A percentile compares a stretch with the other conserved stretches of the same genome.
These are phyloP conservation scores for Phyllostomus hastatus DNA, from an alignment of 2,113 vertebrate species.

Conservation along the genomic window DNA sequence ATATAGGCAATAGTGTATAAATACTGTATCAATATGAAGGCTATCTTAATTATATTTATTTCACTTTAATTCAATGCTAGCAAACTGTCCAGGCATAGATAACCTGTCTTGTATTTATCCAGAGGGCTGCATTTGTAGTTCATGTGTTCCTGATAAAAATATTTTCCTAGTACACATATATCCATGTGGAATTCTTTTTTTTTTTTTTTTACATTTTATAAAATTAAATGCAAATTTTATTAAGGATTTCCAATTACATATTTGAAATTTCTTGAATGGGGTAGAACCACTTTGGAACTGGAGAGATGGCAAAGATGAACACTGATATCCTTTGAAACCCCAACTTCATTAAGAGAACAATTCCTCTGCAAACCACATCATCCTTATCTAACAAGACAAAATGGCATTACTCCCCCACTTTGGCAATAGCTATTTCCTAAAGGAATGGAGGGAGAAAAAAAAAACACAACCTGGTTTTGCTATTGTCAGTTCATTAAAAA, in stretches of 20 bases:
- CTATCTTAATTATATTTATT: not conserved
- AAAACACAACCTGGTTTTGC: too few relatives aligned
- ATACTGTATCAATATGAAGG: not conserved
- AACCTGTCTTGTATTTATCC: not conserved
- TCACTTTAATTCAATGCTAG: not conserved
- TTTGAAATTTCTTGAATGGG: slow-evolving; percentile 51
- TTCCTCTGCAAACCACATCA: too few relatives aligned
- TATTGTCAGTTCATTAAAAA: too few relatives aligned
- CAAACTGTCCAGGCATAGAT: not conserved
- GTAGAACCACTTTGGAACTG: slow-evolving; percentile 46
- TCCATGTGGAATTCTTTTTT: not conserved
- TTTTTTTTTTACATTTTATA: too few relatives aligned
- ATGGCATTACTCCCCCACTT: too few relatives aligned
- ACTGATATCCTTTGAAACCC: not conserved
- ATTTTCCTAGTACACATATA: not conserved
- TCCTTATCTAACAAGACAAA: too few relatives aligned
- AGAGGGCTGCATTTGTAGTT: not conserved
- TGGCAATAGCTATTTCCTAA: too few relatives aligned
- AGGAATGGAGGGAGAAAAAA: too few relatives aligned
- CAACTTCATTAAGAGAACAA: too few relatives aligned
- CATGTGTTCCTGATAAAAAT: not conserved
- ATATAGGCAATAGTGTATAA: not conserved
- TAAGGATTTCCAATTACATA: slow-evolving; percentile 44
- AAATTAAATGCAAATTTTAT: slow-evolving; percentile 44
- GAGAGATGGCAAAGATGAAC: slow-evolving; percentile 40